These are phyloP conservation scores for Falco punctatus DNA, from an alignment of 2,113 vertebrate genomes.

Conservation along the genomic window DNA sequence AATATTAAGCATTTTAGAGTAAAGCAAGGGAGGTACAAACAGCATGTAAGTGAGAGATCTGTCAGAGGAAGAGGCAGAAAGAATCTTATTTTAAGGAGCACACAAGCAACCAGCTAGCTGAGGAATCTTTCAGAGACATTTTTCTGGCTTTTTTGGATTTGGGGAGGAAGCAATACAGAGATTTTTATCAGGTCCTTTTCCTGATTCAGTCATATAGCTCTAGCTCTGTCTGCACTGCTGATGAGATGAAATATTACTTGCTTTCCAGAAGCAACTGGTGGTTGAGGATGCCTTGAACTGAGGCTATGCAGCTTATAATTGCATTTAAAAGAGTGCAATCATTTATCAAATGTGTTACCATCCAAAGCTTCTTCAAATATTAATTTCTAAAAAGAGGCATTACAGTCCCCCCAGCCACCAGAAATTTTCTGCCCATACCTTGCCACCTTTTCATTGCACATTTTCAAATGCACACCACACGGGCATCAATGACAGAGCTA, in stretches of 20 bases:
- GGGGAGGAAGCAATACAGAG: neutral
- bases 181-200: neutral
- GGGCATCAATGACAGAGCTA: neutral
- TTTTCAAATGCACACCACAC: neutral
- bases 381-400: neutral
- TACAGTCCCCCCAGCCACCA: neutral
- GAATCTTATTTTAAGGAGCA: neutral
- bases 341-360: constrained; percentile 1
- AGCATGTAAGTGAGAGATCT: neutral
- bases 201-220: neutral
- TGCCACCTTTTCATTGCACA: neutral
- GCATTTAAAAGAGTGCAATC: neutral
- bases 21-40: neutral
- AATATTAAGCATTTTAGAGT: neutral
- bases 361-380: neutral
- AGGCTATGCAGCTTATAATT: neutral
- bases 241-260: neutral
- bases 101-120: neutral
- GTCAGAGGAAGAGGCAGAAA: neutral
- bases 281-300: neutral
- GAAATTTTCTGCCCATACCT: neutral
- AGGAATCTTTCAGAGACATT: neutral
- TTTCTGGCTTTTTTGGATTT: neutral
- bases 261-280: neutral
- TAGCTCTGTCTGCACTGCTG: neutral